These are phyloP conservation scores for Gerris lacustris DNA, from an alignment of 2,888 invertebrate species.

Conservation along the genomic window DNA sequence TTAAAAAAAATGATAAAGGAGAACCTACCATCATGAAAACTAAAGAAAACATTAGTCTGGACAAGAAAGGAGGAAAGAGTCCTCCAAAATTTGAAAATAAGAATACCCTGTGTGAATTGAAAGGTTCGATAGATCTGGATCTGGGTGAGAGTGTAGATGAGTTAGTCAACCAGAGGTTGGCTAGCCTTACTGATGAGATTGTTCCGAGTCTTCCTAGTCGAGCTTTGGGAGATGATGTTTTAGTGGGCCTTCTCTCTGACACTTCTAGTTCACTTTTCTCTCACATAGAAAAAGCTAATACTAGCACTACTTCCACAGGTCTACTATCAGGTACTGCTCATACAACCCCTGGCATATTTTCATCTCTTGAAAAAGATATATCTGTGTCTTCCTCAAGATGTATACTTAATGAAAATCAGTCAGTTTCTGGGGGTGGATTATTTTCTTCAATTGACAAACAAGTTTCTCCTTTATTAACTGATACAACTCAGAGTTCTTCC, in stretches of 20 bases:
- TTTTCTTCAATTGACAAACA: too few species aligned
- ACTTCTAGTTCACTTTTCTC: background rate
- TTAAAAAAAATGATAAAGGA: background rate
- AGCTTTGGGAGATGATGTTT: background rate
- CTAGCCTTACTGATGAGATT: background rate
- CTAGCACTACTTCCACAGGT: too few species aligned
- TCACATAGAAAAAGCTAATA: background rate
- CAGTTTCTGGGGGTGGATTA: too few species aligned
- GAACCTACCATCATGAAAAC: background rate
- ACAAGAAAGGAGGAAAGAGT: background rate
- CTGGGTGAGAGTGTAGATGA: background rate
- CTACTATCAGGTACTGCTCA: too few species aligned
- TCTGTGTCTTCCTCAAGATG: too few species aligned
- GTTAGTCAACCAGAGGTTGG: background rate
- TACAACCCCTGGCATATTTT: too few species aligned
- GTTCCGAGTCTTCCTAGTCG: conserved; percentile 2
- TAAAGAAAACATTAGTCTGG: background rate
- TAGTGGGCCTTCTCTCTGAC: background rate
- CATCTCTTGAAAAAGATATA: too few species aligned
- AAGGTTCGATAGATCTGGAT: conserved; percentile 4
- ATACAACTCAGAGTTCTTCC: too few species aligned
- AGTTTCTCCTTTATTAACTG: too few species aligned
- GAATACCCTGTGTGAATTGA: background rate
- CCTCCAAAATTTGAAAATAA: too few species aligned
- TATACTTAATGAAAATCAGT: too few species aligned